Percentiles rank a stretch among this genome's conserved stretches.
Conservation (phyloP, 2,797 vertebrate species). For the Macropodus opercularis region DNA sequence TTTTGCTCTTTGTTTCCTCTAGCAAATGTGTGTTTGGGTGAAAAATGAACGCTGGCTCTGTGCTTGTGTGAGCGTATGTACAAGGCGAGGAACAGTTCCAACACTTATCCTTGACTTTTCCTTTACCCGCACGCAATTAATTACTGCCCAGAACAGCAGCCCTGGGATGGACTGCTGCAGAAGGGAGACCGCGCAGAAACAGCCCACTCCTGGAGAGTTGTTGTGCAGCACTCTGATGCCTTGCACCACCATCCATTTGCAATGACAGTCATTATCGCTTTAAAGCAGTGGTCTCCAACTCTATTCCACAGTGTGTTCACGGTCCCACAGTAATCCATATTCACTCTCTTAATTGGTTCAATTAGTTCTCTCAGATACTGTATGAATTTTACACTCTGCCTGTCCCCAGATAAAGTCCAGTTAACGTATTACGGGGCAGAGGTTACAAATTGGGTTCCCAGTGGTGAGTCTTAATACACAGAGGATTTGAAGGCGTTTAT, state of each 20-base stretch:
- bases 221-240: slow-evolving; percentile 30
- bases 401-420: slow-evolving; percentile 77
- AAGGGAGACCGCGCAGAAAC: slow-evolving; percentile 60
- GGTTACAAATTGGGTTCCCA: slow-evolving; percentile 78
- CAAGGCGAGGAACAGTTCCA: slow-evolving; percentile 50
- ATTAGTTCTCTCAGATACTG: slow-evolving; percentile 78
- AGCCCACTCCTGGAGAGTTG: slow-evolving; percentile 31
- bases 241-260: slow-evolving; percentile 59
- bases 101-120: slow-evolving; percentile 72
- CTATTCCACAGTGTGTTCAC: slow-evolving; percentile 59
- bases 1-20: slow-evolving; percentile 50
- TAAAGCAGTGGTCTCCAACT: slow-evolving; percentile 61
- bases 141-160: slow-evolving; percentile 62
- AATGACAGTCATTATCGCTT: slow-evolving; percentile 65
- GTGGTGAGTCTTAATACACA: slow-evolving; percentile 65
- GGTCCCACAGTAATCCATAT: slow-evolving; percentile 72
- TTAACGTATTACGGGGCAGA: slow-evolving; percentile 75
- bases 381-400: slow-evolving; percentile 77
- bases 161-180: slow-evolving; percentile 61
- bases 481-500: slow-evolving; percentile 77
- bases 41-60: too few relatives aligned
- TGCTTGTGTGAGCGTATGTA: too few relatives aligned
- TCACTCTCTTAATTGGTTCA: slow-evolving; percentile 79
- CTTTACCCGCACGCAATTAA: slow-evolving; percentile 67
- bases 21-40: slow-evolving; percentile 40